These are phyloP conservation scores for Agrypnus murinus DNA, from an alignment of 2,888 invertebrate species.

Conservation along the genomic window DNA sequence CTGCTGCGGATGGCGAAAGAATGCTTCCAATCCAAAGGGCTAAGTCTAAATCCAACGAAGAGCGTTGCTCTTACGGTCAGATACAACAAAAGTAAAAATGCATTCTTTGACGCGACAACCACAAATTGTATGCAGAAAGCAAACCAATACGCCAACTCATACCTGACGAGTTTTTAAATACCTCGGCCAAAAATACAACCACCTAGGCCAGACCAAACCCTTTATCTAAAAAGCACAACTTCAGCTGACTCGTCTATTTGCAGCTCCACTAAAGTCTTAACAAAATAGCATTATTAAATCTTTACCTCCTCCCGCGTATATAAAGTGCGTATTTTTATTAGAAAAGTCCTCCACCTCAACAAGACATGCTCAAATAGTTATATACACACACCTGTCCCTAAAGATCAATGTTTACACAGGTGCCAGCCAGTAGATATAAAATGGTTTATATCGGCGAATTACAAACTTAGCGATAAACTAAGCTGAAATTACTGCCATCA, in stretches of 20 bases:
- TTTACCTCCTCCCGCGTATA: slow-evolving; percentile 33
- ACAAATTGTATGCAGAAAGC: neutral
- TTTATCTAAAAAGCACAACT: slow-evolving; percentile 1
- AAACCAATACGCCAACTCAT: neutral
- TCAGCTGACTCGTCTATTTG: slow-evolving; percentile 2
- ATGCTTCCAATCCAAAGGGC: neutral
- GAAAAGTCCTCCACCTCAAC: slow-evolving; percentile 72
- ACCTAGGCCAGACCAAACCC: slow-evolving; percentile 24
- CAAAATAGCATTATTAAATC: slow-evolving; percentile 36
- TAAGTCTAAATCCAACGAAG: slow-evolving; percentile 1
- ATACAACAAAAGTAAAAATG: neutral
- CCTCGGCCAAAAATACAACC: slow-evolving; percentile 35
- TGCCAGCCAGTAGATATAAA: no score
- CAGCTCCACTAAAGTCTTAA: slow-evolving; percentile 36
- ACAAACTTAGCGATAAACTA: slow-evolving; percentile 10
- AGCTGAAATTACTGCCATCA: slow-evolving; percentile 19
- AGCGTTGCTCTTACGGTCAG: neutral
- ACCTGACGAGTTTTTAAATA: slow-evolving; percentile 21
- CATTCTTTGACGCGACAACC: neutral
- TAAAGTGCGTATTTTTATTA: slow-evolving; percentile 43
- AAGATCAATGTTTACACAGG: slow-evolving; percentile 35
- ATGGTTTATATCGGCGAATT: slow-evolving; percentile 25
- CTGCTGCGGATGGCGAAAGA: slow-evolving; percentile 6
- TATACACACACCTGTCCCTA: slow-evolving; percentile 55
- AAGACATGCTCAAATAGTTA: slow-evolving; percentile 64